Conservation (phyloP, 2,888 invertebrate species). For the Monochamus alternatus region DNA sequence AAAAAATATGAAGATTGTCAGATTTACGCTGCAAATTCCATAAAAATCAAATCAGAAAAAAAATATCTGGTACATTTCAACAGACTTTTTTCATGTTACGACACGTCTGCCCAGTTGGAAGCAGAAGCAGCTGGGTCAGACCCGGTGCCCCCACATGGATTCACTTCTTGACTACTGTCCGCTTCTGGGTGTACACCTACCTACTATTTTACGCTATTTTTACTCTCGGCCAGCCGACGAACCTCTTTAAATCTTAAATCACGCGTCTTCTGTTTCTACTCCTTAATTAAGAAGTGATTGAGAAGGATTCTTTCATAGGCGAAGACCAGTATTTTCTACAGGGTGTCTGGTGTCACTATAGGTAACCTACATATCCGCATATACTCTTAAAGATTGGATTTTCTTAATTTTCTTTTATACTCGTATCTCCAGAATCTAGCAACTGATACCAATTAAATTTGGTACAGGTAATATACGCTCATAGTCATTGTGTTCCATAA, state of each 20-base stretch:
- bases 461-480: too few species aligned
- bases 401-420: too few species aligned
- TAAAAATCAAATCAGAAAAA: neutral
- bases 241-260: slow-evolving; percentile 32
- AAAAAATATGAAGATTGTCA: too few species aligned
- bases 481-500: too few species aligned
- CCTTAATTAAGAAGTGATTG: slow-evolving; percentile 38
- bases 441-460: too few species aligned
- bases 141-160: slow-evolving; percentile 38
- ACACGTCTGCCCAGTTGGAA: slow-evolving; percentile 26
- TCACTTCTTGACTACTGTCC: slow-evolving; percentile 39
- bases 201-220: slow-evolving; percentile 38
- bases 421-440: too few species aligned
- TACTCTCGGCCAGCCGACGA: slow-evolving; percentile 24
- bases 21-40: too few species aligned
- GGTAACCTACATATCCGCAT: neutral
- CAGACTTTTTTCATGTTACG: slow-evolving; percentile 6
- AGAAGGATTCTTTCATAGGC: slow-evolving; percentile 22
- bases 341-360: neutral
- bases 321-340: slow-evolving; percentile 18
- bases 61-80: slow-evolving; percentile 24
- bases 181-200: slow-evolving; percentile 40
- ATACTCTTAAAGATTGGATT: neutral
- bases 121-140: slow-evolving; percentile 36
- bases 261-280: slow-evolving; percentile 34